Evolutionary conservation across 2,113 vertebrate species (phyloP), one percentile per base, ranked within the genome.

Genomic region (Paradoxurus hermaphroditus): DNA sequence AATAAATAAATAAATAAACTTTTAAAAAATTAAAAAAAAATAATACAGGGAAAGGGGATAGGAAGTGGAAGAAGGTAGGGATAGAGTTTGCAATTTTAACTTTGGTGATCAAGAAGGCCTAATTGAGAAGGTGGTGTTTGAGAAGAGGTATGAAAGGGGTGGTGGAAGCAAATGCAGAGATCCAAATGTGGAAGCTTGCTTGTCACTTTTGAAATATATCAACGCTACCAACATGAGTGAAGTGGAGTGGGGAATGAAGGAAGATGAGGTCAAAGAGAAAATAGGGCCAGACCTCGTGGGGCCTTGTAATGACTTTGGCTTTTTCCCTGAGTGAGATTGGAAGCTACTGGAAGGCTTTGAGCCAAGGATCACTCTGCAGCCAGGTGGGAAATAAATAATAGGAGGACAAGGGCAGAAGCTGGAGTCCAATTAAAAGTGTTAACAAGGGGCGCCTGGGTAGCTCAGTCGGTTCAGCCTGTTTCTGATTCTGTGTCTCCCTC

Each of bases 311-410:
- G 75, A 90, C 41, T 89, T 92, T 91, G 67, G 11, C 31, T 94
- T 97, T 97, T 79, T 63, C 21, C 5, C 65, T 59, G 67, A 84
- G 21, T 53, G 59, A 88, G 36, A 21, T 39, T 87, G 72, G 78
- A 96, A 97, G 63, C 77, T n/a, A 49, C n/a, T 93, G 39, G 49
- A 68, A 65, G 36, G 34, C 79, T 95, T 89, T 87, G n/a, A 96
- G 51, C 62, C 73, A 34, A 72, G 34, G 51, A 34, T 84, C 14
- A 36, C 73, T 44, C 9, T 78, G 36, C 31, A 86, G 27, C 86
- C 18, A 10, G 25, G 41, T 62, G 46, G 68, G 34, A 95, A 75
- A 79, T 95, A 87, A 97, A 21, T 93, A 92, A 39, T 70, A 91
- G 73, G 44, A 86, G n/a, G 46, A 13, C 49, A 25, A 79, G 34